Conservation (phyloP, 2,888 invertebrate genomes). For the Caenorhabditis afra region DNA sequence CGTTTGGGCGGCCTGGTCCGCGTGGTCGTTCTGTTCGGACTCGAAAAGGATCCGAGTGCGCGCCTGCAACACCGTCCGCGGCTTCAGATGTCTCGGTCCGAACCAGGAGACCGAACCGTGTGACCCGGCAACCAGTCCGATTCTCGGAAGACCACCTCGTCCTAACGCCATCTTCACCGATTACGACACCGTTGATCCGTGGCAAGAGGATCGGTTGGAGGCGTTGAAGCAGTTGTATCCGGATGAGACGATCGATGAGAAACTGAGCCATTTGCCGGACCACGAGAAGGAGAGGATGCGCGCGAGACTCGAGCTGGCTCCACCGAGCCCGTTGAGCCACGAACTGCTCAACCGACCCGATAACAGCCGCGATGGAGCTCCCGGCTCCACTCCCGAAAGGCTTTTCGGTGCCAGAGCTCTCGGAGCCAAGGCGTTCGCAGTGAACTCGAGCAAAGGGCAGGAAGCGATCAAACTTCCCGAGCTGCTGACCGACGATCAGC, state of each 20-base stretch:
- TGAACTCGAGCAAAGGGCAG: slow-evolving; percentile 28
- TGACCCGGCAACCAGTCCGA: slow-evolving; percentile 45
- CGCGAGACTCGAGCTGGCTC: slow-evolving; percentile 23
- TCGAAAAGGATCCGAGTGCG: slow-evolving; percentile 77
- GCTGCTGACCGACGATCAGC: slow-evolving; percentile 18
- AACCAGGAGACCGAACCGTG: slow-evolving; percentile 71
- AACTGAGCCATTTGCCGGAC: slow-evolving; percentile 48
- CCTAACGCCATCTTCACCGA: slow-evolving; percentile 33
- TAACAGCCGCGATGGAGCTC: slow-evolving; percentile 55
- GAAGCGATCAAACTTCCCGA: slow-evolving; percentile 33
- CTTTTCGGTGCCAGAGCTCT: slow-evolving; percentile 60
- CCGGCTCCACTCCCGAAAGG: slow-evolving; percentile 60
- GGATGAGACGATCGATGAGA: slow-evolving; percentile 68
- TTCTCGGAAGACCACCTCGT: slow-evolving; percentile 40
- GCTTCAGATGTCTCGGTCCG: slow-evolving; percentile 78
- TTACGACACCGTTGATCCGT: slow-evolving; percentile 78
- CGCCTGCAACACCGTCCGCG: slow-evolving; percentile 80
- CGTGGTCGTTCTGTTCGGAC: slow-evolving; percentile 79
- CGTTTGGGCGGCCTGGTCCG: slow-evolving; percentile 80
- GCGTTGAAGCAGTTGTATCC: slow-evolving; percentile 78
- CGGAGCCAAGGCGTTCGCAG: slow-evolving; percentile 55
- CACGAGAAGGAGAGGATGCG: slow-evolving; percentile 36
- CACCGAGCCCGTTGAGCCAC: slow-evolving; percentile 47
- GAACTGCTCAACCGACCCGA: slow-evolving; percentile 40
- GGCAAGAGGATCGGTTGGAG: slow-evolving; percentile 76